Evolutionary conservation across 2,113 vertebrate species (phyloP).

Genomic region (Lepus timidus): DNA sequence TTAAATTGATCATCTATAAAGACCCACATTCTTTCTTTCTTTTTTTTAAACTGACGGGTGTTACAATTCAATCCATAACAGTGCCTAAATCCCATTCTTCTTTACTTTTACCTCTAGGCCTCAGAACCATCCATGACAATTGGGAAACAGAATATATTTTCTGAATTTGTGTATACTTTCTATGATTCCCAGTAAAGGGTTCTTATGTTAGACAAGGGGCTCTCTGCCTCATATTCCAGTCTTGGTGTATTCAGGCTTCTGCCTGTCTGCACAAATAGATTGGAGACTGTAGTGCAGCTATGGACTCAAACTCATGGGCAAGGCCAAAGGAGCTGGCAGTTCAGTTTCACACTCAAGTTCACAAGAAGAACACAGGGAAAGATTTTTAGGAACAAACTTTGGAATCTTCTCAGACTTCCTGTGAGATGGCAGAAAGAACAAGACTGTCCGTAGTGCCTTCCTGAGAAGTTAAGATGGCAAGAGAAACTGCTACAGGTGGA

Average conservation of each 20-base stretch:
- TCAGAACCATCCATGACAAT: neutral
- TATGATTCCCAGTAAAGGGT: neutral
- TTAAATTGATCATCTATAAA: neutral
- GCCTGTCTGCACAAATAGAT: neutral
- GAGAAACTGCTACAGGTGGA: neutral
- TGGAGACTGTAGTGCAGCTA: neutral
- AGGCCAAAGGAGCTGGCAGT: neutral
- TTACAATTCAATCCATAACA: neutral
- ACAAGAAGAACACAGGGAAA: neutral
- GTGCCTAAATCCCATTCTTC: neutral
- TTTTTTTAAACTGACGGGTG: too few species aligned
- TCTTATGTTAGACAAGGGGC: neutral
- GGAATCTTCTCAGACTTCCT: neutral
- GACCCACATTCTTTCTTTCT: neutral
- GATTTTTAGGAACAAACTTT: neutral
- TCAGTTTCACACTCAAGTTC: neutral
- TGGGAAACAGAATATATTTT: neutral
- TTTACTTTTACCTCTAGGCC: neutral
- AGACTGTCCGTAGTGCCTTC: neutral
- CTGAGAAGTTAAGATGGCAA: neutral
- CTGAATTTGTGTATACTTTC: neutral
- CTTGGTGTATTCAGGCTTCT: neutral
- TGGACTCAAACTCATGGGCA: neutral
- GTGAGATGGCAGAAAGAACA: neutral
- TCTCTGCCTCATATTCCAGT: neutral